Evolutionary conservation across 2,888 invertebrate genomes (phyloP), one percentile per base, ranked within the genome.

Genomic region (Lochmaea crataegi): DNA sequence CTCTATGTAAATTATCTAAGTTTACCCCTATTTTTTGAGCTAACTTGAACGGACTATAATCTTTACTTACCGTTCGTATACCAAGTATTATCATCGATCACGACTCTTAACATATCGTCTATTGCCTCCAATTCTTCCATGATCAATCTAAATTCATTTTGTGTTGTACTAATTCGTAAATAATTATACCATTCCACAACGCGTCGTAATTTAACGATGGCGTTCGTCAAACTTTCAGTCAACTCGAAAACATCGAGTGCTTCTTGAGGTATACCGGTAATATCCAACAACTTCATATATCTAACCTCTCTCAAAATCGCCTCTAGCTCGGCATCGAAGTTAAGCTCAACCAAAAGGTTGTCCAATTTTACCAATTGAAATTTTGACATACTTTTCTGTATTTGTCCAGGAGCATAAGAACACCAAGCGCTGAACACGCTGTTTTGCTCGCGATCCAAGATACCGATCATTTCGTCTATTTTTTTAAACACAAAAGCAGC

Each of bases 151-250:
- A 91, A 92, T 86, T 97, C 97, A 0, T 94, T 93, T 68, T 90
- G 90, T 63, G 93, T 91, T 38, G 94, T 92, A n/a, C 91, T 89
- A 26, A 88, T 90, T 65, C 93, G 90, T 58, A 96, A 91, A 76
- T 92, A 92, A 84, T 97, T 97, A 86, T 96, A 97, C 93, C 96
- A 92, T 61, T 91, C 89, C 6, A 91, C 89, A n/a, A 92, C 90
- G n/a, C 92, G 88, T 26, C 83, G 85, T 18, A 89, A 84, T 77
- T 87, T 86, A 56, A 85, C 82, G 11, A 84, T 82, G 26, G 82
- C 83, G 22, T 82, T 86, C 74, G 89, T 90, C 65, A 96, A 89
- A 74, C 91, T 91, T 82, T 95, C 93, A 79, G 92, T 90, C 71
- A 92, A 89, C 0, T 88, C 88, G 82, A 91, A 94, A 57, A 97